Evolutionary conservation across 2,888 invertebrate genomes (phyloP).

Genomic region (Caenorhabditis drosophilae): DNA sequence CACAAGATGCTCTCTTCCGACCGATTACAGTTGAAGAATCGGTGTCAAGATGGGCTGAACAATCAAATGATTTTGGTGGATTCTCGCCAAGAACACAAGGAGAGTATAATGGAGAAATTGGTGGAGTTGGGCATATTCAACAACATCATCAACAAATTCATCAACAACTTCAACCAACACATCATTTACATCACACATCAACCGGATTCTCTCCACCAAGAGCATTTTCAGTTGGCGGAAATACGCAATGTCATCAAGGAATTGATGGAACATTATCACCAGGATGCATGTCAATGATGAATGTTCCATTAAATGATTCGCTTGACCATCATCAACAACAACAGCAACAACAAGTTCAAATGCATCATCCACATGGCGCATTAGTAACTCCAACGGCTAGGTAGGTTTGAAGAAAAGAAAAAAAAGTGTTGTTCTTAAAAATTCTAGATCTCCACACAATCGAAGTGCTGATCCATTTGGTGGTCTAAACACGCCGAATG

Average conservation of each 20-base stretch:
- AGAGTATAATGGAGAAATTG: not conserved
- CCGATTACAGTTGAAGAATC: conserved; percentile 38
- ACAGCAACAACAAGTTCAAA: not conserved
- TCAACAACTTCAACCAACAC: not conserved
- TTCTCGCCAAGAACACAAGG: not conserved
- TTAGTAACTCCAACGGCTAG: conserved; percentile 21
- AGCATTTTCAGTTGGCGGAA: conserved; percentile 42
- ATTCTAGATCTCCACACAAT: conserved; percentile 40
- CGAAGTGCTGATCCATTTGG: conserved; percentile 28
- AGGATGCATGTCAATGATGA: conserved; percentile 52
- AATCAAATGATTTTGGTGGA: conserved; percentile 10
- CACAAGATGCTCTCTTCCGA: conserved; percentile 38
- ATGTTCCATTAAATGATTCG: conserved; percentile 29
- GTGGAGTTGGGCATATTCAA: too few species aligned
- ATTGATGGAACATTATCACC: conserved; percentile 45
- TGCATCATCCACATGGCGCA: conserved; percentile 5
- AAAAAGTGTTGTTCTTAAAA: too few species aligned
- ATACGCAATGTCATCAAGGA: conserved; percentile 16
- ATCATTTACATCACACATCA: not conserved
- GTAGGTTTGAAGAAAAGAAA: conserved; percentile 1
- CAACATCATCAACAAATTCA: too few species aligned
- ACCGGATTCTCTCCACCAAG: conserved; percentile 21
- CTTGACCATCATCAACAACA: conserved; percentile 7
- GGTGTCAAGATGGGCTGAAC: conserved; percentile 38
- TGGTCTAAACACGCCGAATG: conserved; percentile 6